Evolutionary conservation across 2,113 vertebrate species (phyloP), one percentile per base, ranked within the genome.

Genomic region (Leptodactylus fuscus): DNA sequence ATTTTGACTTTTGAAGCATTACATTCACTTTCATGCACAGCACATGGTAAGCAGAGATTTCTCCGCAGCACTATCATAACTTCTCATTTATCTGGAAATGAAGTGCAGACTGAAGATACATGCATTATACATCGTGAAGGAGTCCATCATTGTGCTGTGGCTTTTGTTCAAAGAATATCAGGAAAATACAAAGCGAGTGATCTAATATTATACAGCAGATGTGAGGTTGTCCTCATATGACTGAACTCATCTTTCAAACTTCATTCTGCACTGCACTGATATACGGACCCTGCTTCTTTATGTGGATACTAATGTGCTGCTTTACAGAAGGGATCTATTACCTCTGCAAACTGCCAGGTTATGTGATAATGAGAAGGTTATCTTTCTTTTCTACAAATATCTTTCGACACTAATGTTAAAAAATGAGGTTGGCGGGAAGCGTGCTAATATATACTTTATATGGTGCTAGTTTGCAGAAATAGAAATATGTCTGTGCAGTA

Each of bases 311-410:
- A 70, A 60, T 46, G 80, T 81, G 38, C 15, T 16, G 18, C 38
- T 36, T 10, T n/a, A 49, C 65, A 32, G 15, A 46, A 46, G 82
- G 70, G 34, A 62, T 32, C 70, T 34, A 73, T 81, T 67, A 73
- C 46, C 34, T 24, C 60, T 27, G 20, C 41, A 48, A 41, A 29
- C 38, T 27, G 48, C 51, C 44, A 36, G 51, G 70, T 73, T 75
- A 83, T 75, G 51, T 18, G 70, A 75, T 58, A 83, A 83, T 75
- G 53, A 75, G 36, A 75, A 74, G 70, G 82, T 83, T 62, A 83
- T 58, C 49, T 10, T 36, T 79, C 32, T 51, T 51, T 22, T 48
- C 62, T 81, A 24, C n/a, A 67, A 70, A 81, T 49, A 51, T 48
- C 62, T 81, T 51, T 70, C 32, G 51, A 60, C 51, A 79, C 22